These are phyloP conservation scores for Sebastes ruberrimus DNA, from an alignment of 2,797 vertebrate genomes.

Conservation along the genomic window DNA sequence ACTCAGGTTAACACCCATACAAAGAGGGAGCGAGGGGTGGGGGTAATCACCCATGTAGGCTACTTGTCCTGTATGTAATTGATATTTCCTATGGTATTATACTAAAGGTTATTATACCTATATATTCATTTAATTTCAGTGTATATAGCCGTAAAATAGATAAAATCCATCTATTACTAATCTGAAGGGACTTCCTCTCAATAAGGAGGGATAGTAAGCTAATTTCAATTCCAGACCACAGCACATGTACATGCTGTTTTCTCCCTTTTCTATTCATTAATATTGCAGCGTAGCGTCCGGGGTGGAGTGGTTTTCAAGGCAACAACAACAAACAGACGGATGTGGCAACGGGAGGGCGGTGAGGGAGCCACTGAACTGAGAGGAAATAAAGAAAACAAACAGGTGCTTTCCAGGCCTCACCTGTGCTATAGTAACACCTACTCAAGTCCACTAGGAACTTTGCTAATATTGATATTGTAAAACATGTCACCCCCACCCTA, in stretches of 20 bases:
- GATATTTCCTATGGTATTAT: background rate
- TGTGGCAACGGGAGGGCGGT: conserved; percentile 35
- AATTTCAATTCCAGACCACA: conserved; percentile 9
- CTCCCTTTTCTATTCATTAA: conserved; percentile 15
- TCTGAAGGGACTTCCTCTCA: background rate
- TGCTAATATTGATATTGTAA: background rate
- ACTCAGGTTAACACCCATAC: conserved; percentile 50
- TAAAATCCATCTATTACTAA: background rate
- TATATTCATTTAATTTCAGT: background rate
- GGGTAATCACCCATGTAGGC: background rate
- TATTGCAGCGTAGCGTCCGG: conserved; percentile 46
- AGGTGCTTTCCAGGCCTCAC: conserved; percentile 12
- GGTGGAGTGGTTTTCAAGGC: conserved; percentile 29
- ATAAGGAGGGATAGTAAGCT: background rate
- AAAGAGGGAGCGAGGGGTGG: background rate
- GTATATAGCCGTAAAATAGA: background rate
- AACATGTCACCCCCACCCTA: too few relatives aligned
- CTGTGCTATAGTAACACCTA: background rate
- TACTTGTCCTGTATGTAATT: background rate
- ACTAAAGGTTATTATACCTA: background rate
- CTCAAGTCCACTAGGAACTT: background rate
- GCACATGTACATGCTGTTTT: conserved; percentile 3
- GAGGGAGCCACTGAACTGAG: conserved; percentile 2
- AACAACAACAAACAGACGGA: conserved; percentile 57
- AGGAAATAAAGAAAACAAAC: conserved; percentile 14